These are phyloP conservation scores for Scylla paramamosain DNA, from an alignment of 1,140 invertebrate genomes.

Conservation along the genomic window DNA sequence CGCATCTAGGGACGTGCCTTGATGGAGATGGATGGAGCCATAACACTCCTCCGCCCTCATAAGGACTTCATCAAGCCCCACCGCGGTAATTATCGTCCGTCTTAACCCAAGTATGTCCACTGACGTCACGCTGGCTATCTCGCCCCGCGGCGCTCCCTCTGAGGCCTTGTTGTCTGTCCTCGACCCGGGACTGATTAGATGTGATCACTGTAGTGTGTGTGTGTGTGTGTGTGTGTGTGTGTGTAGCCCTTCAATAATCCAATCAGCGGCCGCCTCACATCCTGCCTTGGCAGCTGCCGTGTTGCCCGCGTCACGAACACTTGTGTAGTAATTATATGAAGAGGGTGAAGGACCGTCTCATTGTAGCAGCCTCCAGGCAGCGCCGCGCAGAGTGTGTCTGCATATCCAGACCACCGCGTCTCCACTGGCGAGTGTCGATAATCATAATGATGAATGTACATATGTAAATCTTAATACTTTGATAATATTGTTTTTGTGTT, in stretches of 20 bases:
- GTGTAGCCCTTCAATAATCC: not conserved
- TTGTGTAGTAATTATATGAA: not conserved
- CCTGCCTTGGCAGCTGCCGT: not conserved
- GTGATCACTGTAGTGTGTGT: not conserved
- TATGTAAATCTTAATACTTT: too few relatives aligned
- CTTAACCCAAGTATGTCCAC: too few relatives aligned
- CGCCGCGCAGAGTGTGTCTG: too few relatives aligned
- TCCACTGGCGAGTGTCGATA: too few relatives aligned
- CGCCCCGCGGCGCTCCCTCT: not conserved
- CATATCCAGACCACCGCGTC: too few relatives aligned
- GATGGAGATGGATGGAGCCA: conserved; percentile 2
- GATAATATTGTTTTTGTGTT: too few relatives aligned
- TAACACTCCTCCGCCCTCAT: not conserved
- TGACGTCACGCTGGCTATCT: not conserved
- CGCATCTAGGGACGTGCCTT: not conserved
- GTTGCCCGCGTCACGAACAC: not conserved
- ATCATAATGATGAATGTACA: too few relatives aligned
- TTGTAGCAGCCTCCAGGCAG: too few relatives aligned
- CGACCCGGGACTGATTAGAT: too few relatives aligned
- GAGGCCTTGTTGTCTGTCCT: too few relatives aligned
- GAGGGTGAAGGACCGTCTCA: not conserved
- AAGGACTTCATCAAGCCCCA: conserved; percentile 10
- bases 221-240: conserved; percentile 20
- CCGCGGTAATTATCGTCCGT: not conserved
- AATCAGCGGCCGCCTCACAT: not conserved